phyloP scores from a whole-genome alignment of 2,113 vertebrate species.

The Archilochus colubris region DNA sequence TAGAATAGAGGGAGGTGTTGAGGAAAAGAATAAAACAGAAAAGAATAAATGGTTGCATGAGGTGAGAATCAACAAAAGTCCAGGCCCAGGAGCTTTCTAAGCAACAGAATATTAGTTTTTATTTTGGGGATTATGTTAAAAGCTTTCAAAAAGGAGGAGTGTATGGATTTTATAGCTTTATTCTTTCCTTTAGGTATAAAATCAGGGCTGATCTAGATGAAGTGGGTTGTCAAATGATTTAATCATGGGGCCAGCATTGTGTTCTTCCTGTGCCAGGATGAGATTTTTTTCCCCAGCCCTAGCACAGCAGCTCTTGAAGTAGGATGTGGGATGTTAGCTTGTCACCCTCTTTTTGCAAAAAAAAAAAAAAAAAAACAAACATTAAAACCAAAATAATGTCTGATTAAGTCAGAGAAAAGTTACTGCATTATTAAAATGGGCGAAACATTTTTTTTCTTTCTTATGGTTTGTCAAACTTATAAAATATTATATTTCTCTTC shows the following conservation, averaged over 20 bases:
- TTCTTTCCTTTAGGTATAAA: neutral
- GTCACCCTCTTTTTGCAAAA: slow-evolving; percentile 29
- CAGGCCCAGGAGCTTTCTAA: neutral
- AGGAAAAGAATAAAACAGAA: neutral
- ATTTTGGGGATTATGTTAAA: neutral
- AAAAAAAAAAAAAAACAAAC: neutral
- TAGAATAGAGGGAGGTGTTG: neutral
- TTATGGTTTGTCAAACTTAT: slow-evolving; percentile 82
- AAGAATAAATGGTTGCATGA: neutral
- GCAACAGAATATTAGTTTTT: neutral
- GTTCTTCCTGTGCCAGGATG: neutral
- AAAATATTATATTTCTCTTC: slow-evolving; percentile 85
- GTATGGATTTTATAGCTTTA: neutral
- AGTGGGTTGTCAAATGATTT: neutral
- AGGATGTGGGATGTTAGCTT: slow-evolving; percentile 12
- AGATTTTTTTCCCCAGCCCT: neutral
- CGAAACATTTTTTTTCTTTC: slow-evolving; percentile 71
- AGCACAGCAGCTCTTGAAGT: neutral
- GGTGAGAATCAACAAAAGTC: neutral
- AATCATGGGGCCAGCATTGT: neutral
- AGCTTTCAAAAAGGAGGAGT: neutral
- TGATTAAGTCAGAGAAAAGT: slow-evolving; percentile 69
- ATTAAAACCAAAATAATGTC: slow-evolving; percentile 17
- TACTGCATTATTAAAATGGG: slow-evolving; percentile 72
- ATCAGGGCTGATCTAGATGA: neutral